A percentile compares a stretch with the other conserved stretches of the same genome.
These are phyloP conservation scores for Phalacrocorax brasilianus DNA, from an alignment of 2,113 vertebrate species.

Conservation along the genomic window DNA sequence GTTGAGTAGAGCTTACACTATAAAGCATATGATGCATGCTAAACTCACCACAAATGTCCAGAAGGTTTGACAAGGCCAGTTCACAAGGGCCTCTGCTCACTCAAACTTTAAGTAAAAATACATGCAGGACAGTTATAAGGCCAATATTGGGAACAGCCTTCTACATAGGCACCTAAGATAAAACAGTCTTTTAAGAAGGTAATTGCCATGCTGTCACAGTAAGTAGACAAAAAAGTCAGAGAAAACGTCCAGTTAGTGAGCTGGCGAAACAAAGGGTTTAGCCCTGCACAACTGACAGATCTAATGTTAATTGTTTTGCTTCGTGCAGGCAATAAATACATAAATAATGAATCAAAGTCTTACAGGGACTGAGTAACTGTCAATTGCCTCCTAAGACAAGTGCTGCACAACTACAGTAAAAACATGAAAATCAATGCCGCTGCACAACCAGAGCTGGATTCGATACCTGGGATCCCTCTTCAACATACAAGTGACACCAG, in stretches of 20 bases:
- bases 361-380: neutral
- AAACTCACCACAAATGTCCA: neutral
- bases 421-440: neutral
- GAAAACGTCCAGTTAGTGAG: neutral
- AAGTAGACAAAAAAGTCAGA: neutral
- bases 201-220: neutral
- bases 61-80: neutral
- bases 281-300: neutral
- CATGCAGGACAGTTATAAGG: neutral
- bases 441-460: neutral
- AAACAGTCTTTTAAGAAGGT: neutral
- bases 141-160: neutral
- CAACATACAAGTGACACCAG: neutral
- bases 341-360: neutral
- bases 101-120: slow-evolving; percentile 4
- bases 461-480: neutral
- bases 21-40: neutral
- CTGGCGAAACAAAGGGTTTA: neutral
- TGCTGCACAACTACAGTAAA: neutral
- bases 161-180: neutral
- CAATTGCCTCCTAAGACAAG: neutral
- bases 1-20: neutral
- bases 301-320: neutral
- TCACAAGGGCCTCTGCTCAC: neutral
- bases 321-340: neutral